phyloP scores from a whole-genome alignment of 2,113 vertebrate species.

The Spea multiplicata region DNA sequence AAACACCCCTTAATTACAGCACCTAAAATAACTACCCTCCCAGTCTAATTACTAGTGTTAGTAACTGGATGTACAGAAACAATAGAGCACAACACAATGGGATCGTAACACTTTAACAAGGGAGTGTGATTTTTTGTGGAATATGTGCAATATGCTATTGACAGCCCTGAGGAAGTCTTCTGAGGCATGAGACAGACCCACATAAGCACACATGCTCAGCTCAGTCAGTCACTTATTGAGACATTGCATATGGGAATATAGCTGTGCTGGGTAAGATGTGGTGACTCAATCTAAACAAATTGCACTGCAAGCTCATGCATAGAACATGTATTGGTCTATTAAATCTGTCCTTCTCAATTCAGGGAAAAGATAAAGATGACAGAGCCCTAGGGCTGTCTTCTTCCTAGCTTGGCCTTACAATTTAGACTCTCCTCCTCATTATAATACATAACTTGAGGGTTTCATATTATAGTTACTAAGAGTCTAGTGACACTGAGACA shows the following conservation, averaged over 20 bases:
- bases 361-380: not conserved
- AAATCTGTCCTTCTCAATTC: not conserved
- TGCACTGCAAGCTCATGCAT: not conserved
- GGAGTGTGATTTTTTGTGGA: not conserved
- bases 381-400: not conserved
- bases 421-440: not conserved
- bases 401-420: not conserved
- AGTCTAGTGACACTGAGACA: not conserved
- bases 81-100: not conserved
- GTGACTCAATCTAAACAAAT: not conserved
- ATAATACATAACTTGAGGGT: not conserved
- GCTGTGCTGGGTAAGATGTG: not conserved
- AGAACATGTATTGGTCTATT: not conserved
- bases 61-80: not conserved
- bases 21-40: not conserved
- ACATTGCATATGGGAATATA: not conserved
- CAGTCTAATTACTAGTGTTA: slow-evolving; percentile 3
- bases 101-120: not conserved
- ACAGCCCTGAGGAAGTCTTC: not conserved
- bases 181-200: not conserved
- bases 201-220: not conserved
- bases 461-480: not conserved
- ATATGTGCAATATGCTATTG: not conserved
- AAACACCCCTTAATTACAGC: not conserved
- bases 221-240: not conserved